Percentiles rank a stretch among this genome's conserved stretches.
Evolutionary conservation across 2,113 vertebrate genomes (phyloP).

Genomic region (Saguinus midas): DNA sequence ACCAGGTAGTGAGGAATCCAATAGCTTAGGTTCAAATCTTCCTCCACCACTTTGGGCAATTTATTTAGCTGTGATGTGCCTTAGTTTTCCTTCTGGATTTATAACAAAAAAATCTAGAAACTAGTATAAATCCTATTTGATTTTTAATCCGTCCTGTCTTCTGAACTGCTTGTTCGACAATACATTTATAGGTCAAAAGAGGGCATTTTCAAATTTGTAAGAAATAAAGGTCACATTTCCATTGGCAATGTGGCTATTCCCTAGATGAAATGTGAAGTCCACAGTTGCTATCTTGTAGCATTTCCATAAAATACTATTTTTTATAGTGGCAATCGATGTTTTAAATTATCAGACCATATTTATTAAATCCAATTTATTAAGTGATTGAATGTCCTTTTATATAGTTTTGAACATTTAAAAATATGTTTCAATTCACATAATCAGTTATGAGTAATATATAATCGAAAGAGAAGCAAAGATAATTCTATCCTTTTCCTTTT

Average conservation of each 20-base stretch:
- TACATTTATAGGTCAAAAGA: not conserved
- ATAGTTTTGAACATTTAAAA: conserved; percentile 33
- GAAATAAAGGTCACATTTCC: conserved; percentile 34
- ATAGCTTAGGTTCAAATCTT: not conserved
- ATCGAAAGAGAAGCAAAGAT: conserved; percentile 63
- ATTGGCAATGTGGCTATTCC: not conserved
- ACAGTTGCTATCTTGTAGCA: not conserved
- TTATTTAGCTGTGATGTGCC: not conserved
- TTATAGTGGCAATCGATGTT: not conserved
- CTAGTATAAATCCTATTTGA: not conserved
- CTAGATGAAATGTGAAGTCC: not conserved
- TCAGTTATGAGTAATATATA: conserved; percentile 43
- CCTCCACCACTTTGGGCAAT: not conserved
- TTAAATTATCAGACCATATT: not conserved
- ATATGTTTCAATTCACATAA: not conserved
- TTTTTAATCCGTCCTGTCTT: not conserved
- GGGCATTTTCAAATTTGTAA: not conserved
- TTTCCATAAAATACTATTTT: not conserved
- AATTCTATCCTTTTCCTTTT: not conserved
- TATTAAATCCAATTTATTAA: not conserved
- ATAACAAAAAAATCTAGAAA: not conserved
- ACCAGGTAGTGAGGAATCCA: not conserved
- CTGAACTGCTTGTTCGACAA: not conserved
- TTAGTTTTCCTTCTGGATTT: not conserved
- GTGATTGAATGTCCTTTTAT: not conserved